A percentile compares a stretch with the other conserved stretches of the same genome.
Conservation (phyloP, 2,113 vertebrate genomes). For the Otis tarda region DNA sequence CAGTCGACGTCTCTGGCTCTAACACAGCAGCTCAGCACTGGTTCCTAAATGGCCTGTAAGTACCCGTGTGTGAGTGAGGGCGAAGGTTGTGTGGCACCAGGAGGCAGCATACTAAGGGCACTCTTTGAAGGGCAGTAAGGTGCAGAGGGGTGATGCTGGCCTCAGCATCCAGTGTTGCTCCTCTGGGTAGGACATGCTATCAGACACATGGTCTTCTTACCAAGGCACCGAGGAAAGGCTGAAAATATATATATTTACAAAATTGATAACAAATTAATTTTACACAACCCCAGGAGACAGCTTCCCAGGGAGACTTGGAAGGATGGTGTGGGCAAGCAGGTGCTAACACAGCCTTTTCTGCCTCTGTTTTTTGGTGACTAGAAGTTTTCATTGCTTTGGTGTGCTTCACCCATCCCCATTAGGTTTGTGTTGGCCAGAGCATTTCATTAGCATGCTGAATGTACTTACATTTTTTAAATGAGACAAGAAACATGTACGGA, state of each 20-base stretch:
- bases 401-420: rapidly evolving
- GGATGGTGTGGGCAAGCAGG: not conserved
- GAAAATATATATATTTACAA: not conserved
- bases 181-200: not conserved
- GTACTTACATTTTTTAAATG: not conserved
- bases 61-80: not conserved
- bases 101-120: not conserved
- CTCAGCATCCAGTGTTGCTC: not conserved
- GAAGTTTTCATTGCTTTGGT: not conserved
- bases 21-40: not conserved
- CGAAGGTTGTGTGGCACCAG: not conserved
- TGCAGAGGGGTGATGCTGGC: not conserved
- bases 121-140: not conserved
- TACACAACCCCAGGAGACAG: not conserved
- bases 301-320: not conserved
- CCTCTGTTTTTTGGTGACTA: not conserved
- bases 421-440: not conserved
- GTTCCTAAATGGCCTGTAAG: not conserved
- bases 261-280: not conserved
- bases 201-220: rapidly evolving
- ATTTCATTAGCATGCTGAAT: not conserved
- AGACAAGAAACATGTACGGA: not conserved
- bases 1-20: not conserved
- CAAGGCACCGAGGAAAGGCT: not conserved
- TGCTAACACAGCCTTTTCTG: not conserved